Percentiles rank a stretch among this genome's conserved stretches.
Evolutionary conservation across 2,888 invertebrate genomes (phyloP).

Genomic region (Ametastegia equiseti): DNA sequence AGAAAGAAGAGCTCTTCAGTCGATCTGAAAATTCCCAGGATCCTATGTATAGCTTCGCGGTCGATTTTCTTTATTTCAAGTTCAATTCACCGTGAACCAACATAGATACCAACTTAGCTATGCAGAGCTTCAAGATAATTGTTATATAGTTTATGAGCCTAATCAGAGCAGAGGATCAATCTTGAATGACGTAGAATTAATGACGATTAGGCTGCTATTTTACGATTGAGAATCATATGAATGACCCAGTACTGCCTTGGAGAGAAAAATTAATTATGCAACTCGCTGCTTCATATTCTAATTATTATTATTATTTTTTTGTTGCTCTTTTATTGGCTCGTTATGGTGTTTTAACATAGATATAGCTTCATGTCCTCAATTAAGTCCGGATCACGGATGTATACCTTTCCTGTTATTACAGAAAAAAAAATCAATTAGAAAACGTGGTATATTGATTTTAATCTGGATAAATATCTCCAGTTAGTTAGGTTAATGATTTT

Average conservation of each 20-base stretch:
- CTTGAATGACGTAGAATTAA: neutral
- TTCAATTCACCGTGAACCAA: neutral
- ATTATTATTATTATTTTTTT: neutral
- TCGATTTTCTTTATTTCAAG: neutral
- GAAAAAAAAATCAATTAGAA: too few relatives aligned
- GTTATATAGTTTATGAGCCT: neutral
- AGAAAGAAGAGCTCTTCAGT: neutral
- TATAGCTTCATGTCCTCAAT: too few relatives aligned
- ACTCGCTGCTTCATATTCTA: neutral
- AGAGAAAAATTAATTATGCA: neutral
- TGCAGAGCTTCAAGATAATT: neutral
- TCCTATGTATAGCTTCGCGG: neutral
- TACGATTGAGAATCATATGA: neutral
- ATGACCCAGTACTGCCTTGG: neutral
- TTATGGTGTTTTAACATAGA: too few relatives aligned
- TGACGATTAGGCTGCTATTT: neutral
- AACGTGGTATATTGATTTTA: neutral
- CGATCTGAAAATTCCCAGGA: neutral
- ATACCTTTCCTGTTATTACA: too few relatives aligned
- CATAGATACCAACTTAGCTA: neutral
- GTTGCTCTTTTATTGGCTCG: too few relatives aligned
- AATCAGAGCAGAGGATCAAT: slow-evolving; percentile 1
- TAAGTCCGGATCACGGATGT: too few relatives aligned
- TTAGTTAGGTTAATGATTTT: neutral
- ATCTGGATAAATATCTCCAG: neutral